phyloP scores from a whole-genome alignment of 2,888 invertebrate species.

The Coleophora deauratella region DNA sequence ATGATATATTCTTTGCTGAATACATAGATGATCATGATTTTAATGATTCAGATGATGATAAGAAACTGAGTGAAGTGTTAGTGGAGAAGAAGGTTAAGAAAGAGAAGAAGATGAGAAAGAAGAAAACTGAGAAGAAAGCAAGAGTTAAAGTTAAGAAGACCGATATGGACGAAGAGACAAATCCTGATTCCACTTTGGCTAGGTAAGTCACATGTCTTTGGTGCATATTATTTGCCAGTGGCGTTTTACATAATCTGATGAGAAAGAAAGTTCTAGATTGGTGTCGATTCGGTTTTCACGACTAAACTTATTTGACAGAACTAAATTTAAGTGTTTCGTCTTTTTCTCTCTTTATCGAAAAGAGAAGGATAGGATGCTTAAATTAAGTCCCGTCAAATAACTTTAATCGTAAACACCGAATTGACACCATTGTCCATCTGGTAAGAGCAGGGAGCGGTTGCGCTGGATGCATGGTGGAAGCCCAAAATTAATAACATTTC shows the following conservation, averaged over 20 bases:
- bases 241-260: not conserved
- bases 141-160: not conserved
- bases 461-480: not conserved
- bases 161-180: not conserved
- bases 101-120: conserved; percentile 19
- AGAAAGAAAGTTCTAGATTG: not conserved
- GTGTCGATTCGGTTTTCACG: too few relatives aligned
- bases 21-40: conserved; percentile 25
- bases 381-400: too few relatives aligned
- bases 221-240: not conserved
- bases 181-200: not conserved
- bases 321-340: too few relatives aligned
- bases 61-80: conserved; percentile 39
- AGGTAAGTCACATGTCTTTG: conserved; percentile 6
- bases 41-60: conserved; percentile 42
- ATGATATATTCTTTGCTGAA: conserved; percentile 45
- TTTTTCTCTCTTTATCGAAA: too few relatives aligned
- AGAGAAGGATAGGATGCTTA: too few relatives aligned
- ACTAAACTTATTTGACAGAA: too few relatives aligned
- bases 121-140: conserved; percentile 21
- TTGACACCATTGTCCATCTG: not conserved
- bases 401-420: too few relatives aligned
- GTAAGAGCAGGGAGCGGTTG: not conserved
- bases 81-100: conserved; percentile 18
- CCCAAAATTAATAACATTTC: not conserved